Evolutionary conservation across 2,888 invertebrate species (phyloP).

Genomic region (Calephelis perditalis): DNA sequence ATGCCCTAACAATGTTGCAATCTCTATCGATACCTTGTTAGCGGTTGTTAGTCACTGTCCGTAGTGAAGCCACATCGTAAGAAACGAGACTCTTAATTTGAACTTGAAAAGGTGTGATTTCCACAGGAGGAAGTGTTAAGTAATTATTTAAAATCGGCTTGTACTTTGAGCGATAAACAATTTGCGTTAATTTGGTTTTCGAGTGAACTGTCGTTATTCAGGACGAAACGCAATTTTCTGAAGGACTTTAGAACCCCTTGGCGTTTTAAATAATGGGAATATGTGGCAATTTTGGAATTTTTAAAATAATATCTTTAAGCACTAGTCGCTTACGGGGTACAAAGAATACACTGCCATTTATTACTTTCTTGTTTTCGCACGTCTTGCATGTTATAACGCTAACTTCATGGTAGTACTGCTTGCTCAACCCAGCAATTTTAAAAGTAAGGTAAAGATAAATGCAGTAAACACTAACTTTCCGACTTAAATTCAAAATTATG

Average conservation of each 20-base stretch:
- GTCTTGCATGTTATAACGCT: too few species aligned
- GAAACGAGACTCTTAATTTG: slow-evolving; percentile 64
- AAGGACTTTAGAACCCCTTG: slow-evolving; percentile 16
- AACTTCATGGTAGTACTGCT: too few species aligned
- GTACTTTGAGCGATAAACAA: slow-evolving; percentile 36
- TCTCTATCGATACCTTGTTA: slow-evolving; percentile 73
- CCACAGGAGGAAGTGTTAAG: slow-evolving; percentile 61
- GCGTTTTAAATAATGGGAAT: slow-evolving; percentile 10
- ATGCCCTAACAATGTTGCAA: slow-evolving; percentile 43
- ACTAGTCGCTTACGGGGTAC: too few species aligned
- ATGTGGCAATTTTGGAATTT: too few species aligned
- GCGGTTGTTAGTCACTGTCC: slow-evolving; percentile 61
- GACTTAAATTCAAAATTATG: too few species aligned
- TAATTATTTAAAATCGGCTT: slow-evolving; percentile 60
- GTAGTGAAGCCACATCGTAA: slow-evolving; percentile 45
- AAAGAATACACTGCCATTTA: too few species aligned
- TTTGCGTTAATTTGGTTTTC: slow-evolving; percentile 44
- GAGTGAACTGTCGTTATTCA: slow-evolving; percentile 43
- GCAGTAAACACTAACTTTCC: too few species aligned
- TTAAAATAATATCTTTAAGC: too few species aligned
- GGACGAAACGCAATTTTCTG: slow-evolving; percentile 24
- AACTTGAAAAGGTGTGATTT: slow-evolving; percentile 70
- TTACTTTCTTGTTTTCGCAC: too few species aligned
- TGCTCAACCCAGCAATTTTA: too few species aligned
- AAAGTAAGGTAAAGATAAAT: too few species aligned